Evolutionary conservation across 2,113 vertebrate species (phyloP).

Genomic region (Eonycteris spelaea): DNA sequence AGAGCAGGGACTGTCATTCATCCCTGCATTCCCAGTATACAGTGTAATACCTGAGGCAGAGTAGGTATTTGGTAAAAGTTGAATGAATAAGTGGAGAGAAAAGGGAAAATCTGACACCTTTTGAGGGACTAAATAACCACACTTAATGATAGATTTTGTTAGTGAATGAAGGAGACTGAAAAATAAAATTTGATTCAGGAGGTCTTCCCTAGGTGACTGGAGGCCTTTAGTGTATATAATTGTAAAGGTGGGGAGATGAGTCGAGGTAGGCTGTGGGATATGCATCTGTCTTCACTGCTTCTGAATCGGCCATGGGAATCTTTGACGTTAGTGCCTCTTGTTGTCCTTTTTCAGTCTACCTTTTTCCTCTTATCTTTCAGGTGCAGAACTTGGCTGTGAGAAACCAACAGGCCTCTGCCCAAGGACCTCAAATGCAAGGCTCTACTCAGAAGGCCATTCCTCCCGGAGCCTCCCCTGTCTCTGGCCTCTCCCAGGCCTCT

Average conservation of each 20-base stretch:
- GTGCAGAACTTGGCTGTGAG: slow-evolving; percentile 88
- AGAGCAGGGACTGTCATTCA: background rate
- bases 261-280: background rate
- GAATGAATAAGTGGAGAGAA: slow-evolving; percentile 14
- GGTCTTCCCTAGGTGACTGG: background rate
- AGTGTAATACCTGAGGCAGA: background rate
- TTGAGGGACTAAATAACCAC: background rate
- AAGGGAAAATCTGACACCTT: background rate
- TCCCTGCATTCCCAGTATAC: background rate
- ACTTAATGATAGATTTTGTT: background rate
- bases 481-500: slow-evolving; percentile 77
- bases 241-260: background rate
- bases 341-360: background rate
- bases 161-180: background rate
- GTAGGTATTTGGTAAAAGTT: background rate
- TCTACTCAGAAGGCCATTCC: slow-evolving; percentile 82
- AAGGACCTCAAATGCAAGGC: slow-evolving; percentile 79
- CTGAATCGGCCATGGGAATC: background rate
- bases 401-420: slow-evolving; percentile 82
- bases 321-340: background rate
- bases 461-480: slow-evolving; percentile 80
- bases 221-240: background rate
- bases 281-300: background rate
- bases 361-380: slow-evolving; percentile 73
- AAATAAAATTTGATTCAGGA: background rate